Conservation (phyloP, 2,113 vertebrate genomes). For the Phocoena phocoena region DNA sequence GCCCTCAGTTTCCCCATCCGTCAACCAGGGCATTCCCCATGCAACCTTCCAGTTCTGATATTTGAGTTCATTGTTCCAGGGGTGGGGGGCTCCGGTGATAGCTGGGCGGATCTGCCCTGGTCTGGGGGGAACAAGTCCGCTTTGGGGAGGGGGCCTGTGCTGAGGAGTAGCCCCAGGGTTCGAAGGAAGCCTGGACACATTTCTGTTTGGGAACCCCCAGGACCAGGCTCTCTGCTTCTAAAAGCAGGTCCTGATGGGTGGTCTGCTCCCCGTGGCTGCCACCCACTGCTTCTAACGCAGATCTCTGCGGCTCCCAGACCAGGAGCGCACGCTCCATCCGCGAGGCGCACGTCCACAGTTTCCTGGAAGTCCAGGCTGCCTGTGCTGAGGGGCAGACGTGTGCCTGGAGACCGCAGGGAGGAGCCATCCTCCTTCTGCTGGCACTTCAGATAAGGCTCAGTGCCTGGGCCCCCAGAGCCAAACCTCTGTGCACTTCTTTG, state of each 20-base stretch:
- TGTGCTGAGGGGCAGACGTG: rapidly evolving
- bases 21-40: rapidly evolving
- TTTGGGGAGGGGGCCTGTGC: not conserved
- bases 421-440: not conserved
- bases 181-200: not conserved
- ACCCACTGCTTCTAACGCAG: rapidly evolving
- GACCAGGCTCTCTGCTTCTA: rapidly evolving
- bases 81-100: rapidly evolving
- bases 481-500: not conserved
- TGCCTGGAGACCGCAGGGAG: not conserved
- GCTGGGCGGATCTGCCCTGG: rapidly evolving
- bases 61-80: not conserved
- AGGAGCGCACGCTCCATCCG: rapidly evolving
- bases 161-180: rapidly evolving
- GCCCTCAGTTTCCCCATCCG: not conserved
- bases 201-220: rapidly evolving
- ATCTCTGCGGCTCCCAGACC: not conserved
- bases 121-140: not conserved
- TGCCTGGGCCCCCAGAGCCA: not conserved
- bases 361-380: not conserved
- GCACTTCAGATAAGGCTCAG: not conserved
- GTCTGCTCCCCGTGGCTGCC: not conserved
- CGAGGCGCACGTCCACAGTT: rapidly evolving
- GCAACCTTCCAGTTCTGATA: not conserved
- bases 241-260: not conserved